Evolutionary conservation across 2,797 vertebrate genomes (phyloP), one percentile per base, ranked within the genome.

Genomic region (Eulemur coronatus): DNA sequence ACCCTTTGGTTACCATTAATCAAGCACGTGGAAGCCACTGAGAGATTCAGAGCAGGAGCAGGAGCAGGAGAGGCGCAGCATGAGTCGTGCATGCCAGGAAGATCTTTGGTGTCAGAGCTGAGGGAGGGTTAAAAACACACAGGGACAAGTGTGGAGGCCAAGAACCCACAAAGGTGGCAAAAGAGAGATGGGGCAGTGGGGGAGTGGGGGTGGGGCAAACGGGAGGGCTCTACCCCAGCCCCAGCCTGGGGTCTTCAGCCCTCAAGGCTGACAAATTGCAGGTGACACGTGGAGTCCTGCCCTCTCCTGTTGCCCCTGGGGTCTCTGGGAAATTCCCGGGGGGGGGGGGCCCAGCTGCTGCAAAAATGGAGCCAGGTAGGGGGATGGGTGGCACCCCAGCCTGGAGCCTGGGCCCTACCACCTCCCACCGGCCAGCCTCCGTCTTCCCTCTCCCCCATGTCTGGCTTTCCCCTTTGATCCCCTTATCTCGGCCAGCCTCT

Each of bases 381-480:
- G 59, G 9, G 30, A 43, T 65, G 84, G 67, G 18, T 10, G 43
- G 81, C 35, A 78, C 61, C 87, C 43, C 35, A 63, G 26, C 22
- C 55, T 8, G 2, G 46, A 41, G 57, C 61, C 69, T 10, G 12
- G 43, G 38, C 22, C 41, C 59, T 41, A 0, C 65, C 9, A 3
- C 41, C 82, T n/a, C 72, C 78, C 17, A 41, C 61, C 73, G 24
- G 52, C 80, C 41, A 76, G 82, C n/a, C 55, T n/a, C 48, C 43
- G 30, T 75, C 43, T 11, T n/a, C 35, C 46, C 67, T 4, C 13
- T 11, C 26, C 92, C 20, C 78, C 46, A 14, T 1, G 65, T 72
- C 46, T 43, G 43, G n/a, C 75, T 24, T 30, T 33, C 48, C 30
- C 33, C 87, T 98, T 98, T 98, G 97, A 98, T 98, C 85, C 95